Percentiles rank a stretch among this genome's conserved stretches.
Evolutionary conservation across 1,140 invertebrate species (phyloP).

Genomic region (Rhopalosiphum maidis): DNA sequence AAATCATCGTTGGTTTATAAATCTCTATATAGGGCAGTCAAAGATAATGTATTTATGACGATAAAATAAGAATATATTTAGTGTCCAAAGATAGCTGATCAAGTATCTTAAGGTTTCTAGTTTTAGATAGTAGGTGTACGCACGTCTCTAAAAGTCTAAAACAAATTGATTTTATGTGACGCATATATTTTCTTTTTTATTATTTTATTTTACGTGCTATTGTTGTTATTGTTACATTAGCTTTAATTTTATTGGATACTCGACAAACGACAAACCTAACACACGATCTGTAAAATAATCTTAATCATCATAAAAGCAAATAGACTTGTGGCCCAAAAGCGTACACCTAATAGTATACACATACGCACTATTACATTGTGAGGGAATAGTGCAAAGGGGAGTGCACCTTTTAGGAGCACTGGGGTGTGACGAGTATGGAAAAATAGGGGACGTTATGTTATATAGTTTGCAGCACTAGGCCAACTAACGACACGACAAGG

Average conservation of each 20-base stretch:
- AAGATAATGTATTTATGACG: background rate
- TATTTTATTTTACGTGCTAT: background rate
- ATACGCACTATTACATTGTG: background rate
- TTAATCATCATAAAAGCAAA: constrained; percentile 52
- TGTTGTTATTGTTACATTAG: constrained; percentile 16
- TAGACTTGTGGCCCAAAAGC: background rate
- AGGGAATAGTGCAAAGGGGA: constrained; percentile 46
- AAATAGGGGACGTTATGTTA: constrained; percentile 49
- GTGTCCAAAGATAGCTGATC: background rate
- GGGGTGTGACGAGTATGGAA: constrained; percentile 39
- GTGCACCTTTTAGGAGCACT: constrained; percentile 39
- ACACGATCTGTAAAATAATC: constrained; percentile 43
- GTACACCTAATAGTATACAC: constrained; percentile 3
- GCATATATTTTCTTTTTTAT: too few species aligned
- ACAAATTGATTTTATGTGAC: background rate
- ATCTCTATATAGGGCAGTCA: background rate
- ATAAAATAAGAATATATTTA: background rate
- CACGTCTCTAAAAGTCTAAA: background rate
- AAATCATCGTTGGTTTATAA: background rate
- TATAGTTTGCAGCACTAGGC: constrained; percentile 32
- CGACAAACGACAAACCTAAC: too few species aligned
- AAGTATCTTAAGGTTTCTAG: background rate
- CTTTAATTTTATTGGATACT: background rate
- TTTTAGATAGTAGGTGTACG: background rate
- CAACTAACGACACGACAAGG: constrained; percentile 19